phyloP scores from a whole-genome alignment of 2,113 vertebrate species.

The Haemorhous mexicanus region DNA sequence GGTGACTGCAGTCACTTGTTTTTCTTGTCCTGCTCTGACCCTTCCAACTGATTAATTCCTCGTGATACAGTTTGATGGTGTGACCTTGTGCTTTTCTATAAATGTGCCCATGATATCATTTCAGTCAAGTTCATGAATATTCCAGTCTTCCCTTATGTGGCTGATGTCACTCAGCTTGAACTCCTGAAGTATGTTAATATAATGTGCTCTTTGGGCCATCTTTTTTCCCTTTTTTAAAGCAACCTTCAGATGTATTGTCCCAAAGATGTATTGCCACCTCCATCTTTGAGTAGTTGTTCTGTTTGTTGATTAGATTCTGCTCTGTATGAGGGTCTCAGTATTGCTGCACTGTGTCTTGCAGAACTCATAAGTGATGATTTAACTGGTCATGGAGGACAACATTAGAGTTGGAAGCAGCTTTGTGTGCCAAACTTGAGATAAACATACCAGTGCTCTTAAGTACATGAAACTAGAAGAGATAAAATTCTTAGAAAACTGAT shows the following conservation, averaged over 20 bases:
- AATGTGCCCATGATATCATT: conserved; percentile 21
- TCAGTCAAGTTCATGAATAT: neutral
- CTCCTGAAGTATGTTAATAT: neutral
- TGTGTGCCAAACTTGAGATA: neutral
- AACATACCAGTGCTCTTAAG: neutral
- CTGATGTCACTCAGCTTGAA: neutral
- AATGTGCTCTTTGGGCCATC: neutral
- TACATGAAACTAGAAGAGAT: neutral
- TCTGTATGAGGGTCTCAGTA: neutral
- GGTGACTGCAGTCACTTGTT: conserved; percentile 11
- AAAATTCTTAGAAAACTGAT: neutral
- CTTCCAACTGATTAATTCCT: conserved; percentile 14
- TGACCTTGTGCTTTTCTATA: conserved; percentile 19
- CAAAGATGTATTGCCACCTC: neutral
- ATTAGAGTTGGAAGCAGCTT: neutral
- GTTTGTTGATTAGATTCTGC: neutral
- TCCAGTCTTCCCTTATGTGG: neutral
- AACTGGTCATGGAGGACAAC: neutral
- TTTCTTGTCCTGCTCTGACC: conserved; percentile 43
- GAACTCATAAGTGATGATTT: neutral
- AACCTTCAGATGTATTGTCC: neutral
- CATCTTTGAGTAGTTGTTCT: neutral
- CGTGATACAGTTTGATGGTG: neutral
- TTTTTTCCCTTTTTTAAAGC: neutral
- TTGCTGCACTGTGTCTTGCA: neutral